Conservation (phyloP, 2,888 invertebrate genomes). For the Brachyptera putata region DNA sequence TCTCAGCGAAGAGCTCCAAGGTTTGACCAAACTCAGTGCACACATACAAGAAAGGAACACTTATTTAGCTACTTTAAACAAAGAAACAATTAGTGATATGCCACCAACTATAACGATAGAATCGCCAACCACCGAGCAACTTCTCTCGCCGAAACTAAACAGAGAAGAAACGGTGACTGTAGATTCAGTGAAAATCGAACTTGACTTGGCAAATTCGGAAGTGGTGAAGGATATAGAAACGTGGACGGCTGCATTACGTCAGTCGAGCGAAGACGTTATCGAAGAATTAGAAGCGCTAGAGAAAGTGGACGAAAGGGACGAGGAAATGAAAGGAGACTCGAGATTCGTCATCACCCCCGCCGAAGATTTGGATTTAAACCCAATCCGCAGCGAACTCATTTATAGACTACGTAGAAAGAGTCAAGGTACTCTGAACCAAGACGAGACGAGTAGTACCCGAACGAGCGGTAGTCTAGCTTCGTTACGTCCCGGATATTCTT, state of each 20-base stretch:
- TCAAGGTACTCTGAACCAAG: not conserved
- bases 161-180: conserved; percentile 1
- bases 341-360: conserved; percentile 8
- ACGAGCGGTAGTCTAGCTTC: conserved; percentile 13
- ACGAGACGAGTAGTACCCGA: conserved; percentile 5
- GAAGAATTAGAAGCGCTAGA: conserved; percentile 26
- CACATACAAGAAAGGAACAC: conserved; percentile 57
- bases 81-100: conserved; percentile 4
- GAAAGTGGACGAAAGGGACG: conserved; percentile 16
- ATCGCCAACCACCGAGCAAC: conserved; percentile 43
- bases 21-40: conserved; percentile 54
- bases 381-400: conserved; percentile 1
- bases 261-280: conserved; percentile 28
- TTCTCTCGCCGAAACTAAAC: conserved; percentile 22
- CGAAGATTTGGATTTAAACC: not conserved
- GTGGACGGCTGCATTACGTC: conserved; percentile 21
- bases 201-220: conserved; percentile 11
- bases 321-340: conserved; percentile 2
- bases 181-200: conserved; percentile 15
- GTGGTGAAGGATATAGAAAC: conserved; percentile 18
- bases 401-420: conserved; percentile 16
- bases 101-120: conserved; percentile 36
- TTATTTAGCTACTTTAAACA: conserved; percentile 52
- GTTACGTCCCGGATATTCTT: conserved; percentile 59
- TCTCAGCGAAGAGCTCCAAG: conserved; percentile 55